Conservation (phyloP, 2,888 invertebrate species). For the Nasonia oneida region DNA sequence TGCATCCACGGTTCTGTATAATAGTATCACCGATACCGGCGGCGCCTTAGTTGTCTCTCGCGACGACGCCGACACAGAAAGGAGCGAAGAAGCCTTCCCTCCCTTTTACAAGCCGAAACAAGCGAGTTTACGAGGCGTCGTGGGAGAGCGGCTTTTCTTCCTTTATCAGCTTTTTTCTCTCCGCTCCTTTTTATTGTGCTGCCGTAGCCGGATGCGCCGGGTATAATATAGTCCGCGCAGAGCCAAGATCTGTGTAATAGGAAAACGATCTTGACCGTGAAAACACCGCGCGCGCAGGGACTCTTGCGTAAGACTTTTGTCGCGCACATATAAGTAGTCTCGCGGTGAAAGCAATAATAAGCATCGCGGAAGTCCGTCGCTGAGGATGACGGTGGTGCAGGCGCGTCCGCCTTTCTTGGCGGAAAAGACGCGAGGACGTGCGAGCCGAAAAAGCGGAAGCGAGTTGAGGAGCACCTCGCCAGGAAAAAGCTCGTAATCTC, state of each 20-base stretch:
- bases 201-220: background rate
- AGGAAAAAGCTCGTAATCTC: constrained; percentile 35
- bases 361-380: constrained; percentile 59
- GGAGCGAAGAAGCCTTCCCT: constrained; percentile 12
- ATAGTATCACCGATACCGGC: background rate
- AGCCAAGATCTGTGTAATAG: background rate
- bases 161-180: constrained; percentile 27
- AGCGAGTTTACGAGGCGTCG: constrained; percentile 44
- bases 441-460: constrained; percentile 57
- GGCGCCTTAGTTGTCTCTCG: background rate
- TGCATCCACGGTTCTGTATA: background rate
- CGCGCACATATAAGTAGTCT: background rate
- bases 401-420: constrained; percentile 29
- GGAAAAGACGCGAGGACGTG: constrained; percentile 45
- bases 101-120: constrained; percentile 40
- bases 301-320: constrained; percentile 26
- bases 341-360: constrained; percentile 57
- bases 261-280: constrained; percentile 63
- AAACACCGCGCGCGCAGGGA: constrained; percentile 49
- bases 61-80: background rate
- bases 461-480: background rate
- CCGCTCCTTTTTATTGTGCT: background rate
- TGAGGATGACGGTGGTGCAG: background rate
- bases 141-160: constrained; percentile 44
- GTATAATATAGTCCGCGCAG: background rate